phyloP scores from a whole-genome alignment of 2,888 invertebrate genomes.

The Idaea straminata region DNA sequence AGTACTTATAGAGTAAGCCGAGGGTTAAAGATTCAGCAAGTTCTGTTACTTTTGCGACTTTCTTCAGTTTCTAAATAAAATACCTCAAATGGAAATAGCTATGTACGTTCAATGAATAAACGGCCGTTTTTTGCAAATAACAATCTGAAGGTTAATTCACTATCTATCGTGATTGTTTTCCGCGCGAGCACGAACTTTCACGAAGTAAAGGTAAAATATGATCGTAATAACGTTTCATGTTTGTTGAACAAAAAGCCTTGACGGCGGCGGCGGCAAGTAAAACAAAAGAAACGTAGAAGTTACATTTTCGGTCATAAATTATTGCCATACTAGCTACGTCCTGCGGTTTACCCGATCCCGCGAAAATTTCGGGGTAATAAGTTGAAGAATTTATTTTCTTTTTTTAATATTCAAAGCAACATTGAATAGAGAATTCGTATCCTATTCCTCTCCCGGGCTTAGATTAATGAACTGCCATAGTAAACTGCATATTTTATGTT shows the following conservation, averaged over 20 bases:
- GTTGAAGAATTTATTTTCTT: not conserved
- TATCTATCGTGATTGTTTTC: conserved; percentile 17
- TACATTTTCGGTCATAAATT: not conserved
- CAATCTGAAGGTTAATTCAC: not conserved
- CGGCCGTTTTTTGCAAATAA: not conserved
- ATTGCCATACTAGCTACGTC: not conserved
- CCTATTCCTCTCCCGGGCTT: too few species aligned
- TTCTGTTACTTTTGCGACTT: too few species aligned
- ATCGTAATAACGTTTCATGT: conserved; percentile 12
- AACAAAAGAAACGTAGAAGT: not conserved
- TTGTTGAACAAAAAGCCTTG: conserved; percentile 5
- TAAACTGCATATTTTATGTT: too few species aligned
- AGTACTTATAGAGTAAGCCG: too few species aligned
- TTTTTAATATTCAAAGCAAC: not conserved
- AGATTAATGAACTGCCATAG: too few species aligned
- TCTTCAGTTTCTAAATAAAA: too few species aligned
- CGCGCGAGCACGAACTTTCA: conserved; percentile 16
- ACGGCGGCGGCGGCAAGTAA: not conserved
- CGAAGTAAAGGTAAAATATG: conserved; percentile 11
- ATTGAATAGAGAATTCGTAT: not conserved
- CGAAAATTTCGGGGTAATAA: not conserved
- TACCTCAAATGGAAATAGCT: not conserved
- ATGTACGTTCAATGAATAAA: not conserved
- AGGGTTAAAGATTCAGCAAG: too few species aligned
- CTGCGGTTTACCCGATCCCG: not conserved